Base-by-base conservation (phyloP, 53 echinoderm and acorn worm species). In the Luidia sarsii region DNA sequence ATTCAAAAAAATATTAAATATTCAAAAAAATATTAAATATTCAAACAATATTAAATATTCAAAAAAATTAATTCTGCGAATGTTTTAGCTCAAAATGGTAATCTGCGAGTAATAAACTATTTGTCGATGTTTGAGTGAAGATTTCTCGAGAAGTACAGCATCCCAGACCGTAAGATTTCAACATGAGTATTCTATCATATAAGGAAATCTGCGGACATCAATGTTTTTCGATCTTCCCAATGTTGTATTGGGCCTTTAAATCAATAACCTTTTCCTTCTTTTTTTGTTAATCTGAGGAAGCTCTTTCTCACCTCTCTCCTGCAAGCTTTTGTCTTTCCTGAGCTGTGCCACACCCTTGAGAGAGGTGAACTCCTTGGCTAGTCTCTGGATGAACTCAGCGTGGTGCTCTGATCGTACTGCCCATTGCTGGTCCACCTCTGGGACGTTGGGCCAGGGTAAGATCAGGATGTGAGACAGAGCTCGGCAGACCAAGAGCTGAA, bases 361-460 rank as follows among this genome's bases (percentile, higher is more conserved):
- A 3, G 80, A 86, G 34, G 90, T 65, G 68, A 86, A 93, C 39
- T 96, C 92, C 67, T 86, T 77, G 50, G 97, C 91, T 25, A 93
- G 72, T 45, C 97, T 88, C 39, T 83, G 71, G 28, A 96, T 88
- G 65, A 92, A 96, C 27, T 83, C 80, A 1, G 79, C 49, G 32
- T 96, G 97, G 72, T 93, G 88, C 53, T 82, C 83, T 0, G 93
- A 93, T 36, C 97, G 79, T 16, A 79, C 64, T 18, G 64, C 82
- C 97, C 97, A 96, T 57, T 96, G 93, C 75, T 94, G 96, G n/a
- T 93, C 88, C 13, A 46, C 34, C 59, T 96, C 93, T 14, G 90
- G 82, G 25, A 93, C 65, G 83, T 96, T 96, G 15, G 96, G 93
- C 97, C 97, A 96, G 0, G 93, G 93, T 31, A 96, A 70, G 49